Evolutionary conservation across 2,113 vertebrate species (phyloP).

Genomic region (Athene cunicularia): DNA sequence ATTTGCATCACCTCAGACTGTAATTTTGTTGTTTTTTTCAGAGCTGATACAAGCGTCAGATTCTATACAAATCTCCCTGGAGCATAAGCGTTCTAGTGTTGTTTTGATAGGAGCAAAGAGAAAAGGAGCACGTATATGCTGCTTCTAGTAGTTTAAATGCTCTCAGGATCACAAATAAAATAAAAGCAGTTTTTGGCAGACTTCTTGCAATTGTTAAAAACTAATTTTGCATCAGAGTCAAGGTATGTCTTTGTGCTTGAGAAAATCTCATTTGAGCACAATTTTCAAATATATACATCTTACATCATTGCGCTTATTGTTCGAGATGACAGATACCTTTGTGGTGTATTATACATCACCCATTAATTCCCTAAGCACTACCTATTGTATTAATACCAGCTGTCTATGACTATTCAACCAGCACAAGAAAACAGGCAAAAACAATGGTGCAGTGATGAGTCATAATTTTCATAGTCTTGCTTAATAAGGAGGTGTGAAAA

Average conservation of each 20-base stretch:
- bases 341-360: constrained; percentile 81
- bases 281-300: constrained; percentile 84
- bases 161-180: constrained; percentile 88
- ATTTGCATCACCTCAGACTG: constrained; percentile 95
- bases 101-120: constrained; percentile 91
- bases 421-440: constrained; percentile 83
- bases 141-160: constrained; percentile 82
- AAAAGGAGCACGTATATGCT: constrained; percentile 85
- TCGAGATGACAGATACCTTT: constrained; percentile 84
- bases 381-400: constrained; percentile 90
- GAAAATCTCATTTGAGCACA: constrained; percentile 75
- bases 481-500: constrained; percentile 94
- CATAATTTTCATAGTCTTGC: constrained; percentile 92
- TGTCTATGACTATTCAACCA: constrained; percentile 88
- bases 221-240: constrained; percentile 80
- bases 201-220: constrained; percentile 82
- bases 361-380: constrained; percentile 86
- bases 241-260: constrained; percentile 79
- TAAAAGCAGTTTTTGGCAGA: constrained; percentile 84
- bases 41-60: constrained; percentile 87
- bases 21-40: constrained; percentile 89
- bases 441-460: constrained; percentile 91
- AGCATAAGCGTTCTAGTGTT: constrained; percentile 87
- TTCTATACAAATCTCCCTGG: constrained; percentile 89
- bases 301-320: constrained; percentile 78